Percentiles rank a stretch among this genome's conserved stretches.
phyloP scores from a whole-genome alignment of 2,888 invertebrate species.

The Lysandra coridon region DNA sequence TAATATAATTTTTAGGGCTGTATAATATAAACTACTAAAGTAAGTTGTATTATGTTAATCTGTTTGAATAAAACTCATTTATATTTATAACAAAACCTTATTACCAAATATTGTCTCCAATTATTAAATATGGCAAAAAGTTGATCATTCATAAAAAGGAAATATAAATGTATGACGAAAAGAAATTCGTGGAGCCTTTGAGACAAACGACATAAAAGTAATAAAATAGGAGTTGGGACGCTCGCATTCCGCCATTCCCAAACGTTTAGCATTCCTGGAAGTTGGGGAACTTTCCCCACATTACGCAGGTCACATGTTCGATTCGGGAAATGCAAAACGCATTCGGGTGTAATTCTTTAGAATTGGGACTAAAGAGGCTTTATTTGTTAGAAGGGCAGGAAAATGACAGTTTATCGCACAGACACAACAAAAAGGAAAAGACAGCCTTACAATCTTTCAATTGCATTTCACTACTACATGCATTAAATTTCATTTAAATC shows the following conservation, averaged over 20 bases:
- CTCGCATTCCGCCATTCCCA: slow-evolving; percentile 53
- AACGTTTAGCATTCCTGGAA: slow-evolving; percentile 60
- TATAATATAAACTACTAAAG: not conserved
- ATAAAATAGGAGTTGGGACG: slow-evolving; percentile 59
- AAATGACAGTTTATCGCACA: too few species aligned
- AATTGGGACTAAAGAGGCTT: not conserved
- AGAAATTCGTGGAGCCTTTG: slow-evolving; percentile 40
- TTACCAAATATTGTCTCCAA: not conserved
- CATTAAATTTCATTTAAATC: too few species aligned
- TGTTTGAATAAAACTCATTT: not conserved
- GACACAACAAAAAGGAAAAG: too few species aligned
- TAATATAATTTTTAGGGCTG: too few species aligned
- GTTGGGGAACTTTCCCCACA: slow-evolving; percentile 59
- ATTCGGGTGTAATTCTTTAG: not conserved
- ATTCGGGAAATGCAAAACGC: slow-evolving; percentile 31
- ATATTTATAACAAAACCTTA: not conserved
- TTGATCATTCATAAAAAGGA: not conserved
- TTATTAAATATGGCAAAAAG: not conserved
- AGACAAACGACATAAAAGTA: slow-evolving; percentile 60
- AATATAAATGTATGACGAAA: slow-evolving; percentile 13
- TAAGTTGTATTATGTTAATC: too few species aligned
- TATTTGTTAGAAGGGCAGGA: not conserved
- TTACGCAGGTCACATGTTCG: slow-evolving; percentile 52
- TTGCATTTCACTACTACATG: too few species aligned
- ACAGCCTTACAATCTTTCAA: too few species aligned